Evolutionary conservation across 2,888 invertebrate genomes (phyloP), one percentile per base, ranked within the genome.

Genomic region (Lithophane socia): DNA sequence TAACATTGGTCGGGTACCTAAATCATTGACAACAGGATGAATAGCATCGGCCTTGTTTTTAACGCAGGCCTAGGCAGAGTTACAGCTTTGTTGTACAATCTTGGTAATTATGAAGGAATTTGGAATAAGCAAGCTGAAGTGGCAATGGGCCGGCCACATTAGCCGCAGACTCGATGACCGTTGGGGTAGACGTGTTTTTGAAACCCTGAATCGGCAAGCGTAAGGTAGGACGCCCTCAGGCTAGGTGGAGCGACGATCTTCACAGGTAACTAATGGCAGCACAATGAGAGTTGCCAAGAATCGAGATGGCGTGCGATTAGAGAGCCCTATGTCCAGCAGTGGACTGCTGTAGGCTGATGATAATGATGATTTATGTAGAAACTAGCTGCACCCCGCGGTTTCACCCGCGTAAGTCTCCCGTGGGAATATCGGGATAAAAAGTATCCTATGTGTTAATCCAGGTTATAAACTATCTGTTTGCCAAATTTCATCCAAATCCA

Each of bases 1-100:
- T 81, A 81, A 83, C 56, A 56, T 71, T 61, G 29, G 68, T 56
- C 21, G 79, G 68, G n/a, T 37, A 52, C 44, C 58, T 71, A 56
- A 79, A 83, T 69, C 64, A 69, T 83, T 66, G 42, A 24, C 37
- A 54, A 52, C 9, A 9, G 8, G 42, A 8, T 61, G 42, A 56
- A 77, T 67, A 49, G 8, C 37, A 52, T 44, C 56, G 7, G 4
- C 13, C 21, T 49, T 64, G 47, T 72, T 60, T 73, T 49, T 52
- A 37, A 13, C 13, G 8, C 9, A 37, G 21, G 21, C 2, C 13
- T 29, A 1, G n/a, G 8, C 18, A 44, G 67, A 47, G 13, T 18
- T 29, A 63, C 10, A 60, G 37, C 24, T 42, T 37, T 29, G 12
- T 29, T 2, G 24, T 47, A 18, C 18, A 12, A 8, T 49, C 12